Percentiles rank a stretch among this genome's conserved stretches.
Evolutionary conservation across 1,140 invertebrate genomes (phyloP).

Genomic region (Aethina tumida): DNA sequence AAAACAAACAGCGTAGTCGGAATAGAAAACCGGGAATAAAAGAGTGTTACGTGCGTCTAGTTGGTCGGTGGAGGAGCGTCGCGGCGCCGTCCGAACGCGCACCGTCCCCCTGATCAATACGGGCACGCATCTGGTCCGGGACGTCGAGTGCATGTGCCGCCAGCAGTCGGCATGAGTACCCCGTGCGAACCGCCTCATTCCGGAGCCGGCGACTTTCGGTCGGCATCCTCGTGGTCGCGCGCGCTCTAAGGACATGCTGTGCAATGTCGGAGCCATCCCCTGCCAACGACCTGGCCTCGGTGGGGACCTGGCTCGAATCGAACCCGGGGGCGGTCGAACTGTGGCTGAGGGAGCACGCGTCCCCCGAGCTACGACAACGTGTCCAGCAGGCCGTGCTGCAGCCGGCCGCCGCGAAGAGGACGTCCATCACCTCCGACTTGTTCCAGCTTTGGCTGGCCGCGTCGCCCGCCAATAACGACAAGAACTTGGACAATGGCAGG

Average conservation of each 20-base stretch:
- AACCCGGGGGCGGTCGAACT: slow-evolving; percentile 51
- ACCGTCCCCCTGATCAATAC: too few species aligned
- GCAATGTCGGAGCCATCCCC: slow-evolving; percentile 25
- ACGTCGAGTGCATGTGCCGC: neutral
- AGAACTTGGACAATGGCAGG: slow-evolving; percentile 31
- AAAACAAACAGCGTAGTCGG: too few species aligned
- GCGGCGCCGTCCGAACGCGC: slow-evolving; percentile 3
- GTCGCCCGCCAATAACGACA: slow-evolving; percentile 55
- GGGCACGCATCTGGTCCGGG: neutral
- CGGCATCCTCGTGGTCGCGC: slow-evolving; percentile 21
- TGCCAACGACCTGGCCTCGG: slow-evolving; percentile 23
- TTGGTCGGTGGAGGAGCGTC: slow-evolving; percentile 20
- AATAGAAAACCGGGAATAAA: too few species aligned
- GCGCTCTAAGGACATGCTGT: slow-evolving; percentile 26
- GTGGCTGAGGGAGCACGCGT: slow-evolving; percentile 64
- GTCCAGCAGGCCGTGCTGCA: slow-evolving; percentile 33
- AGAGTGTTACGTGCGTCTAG: slow-evolving; percentile 23
- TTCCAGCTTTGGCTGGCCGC: slow-evolving; percentile 73
- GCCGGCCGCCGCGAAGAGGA: neutral
- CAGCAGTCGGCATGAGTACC: neutral
- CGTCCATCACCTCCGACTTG: slow-evolving; percentile 53
- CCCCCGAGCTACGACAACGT: slow-evolving; percentile 46
- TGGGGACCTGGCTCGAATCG: slow-evolving; percentile 41
- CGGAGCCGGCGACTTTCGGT: slow-evolving; percentile 23
- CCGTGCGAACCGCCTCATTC: too few species aligned